Percentiles rank a stretch among this genome's conserved stretches.
These are phyloP conservation scores for Hipposideros larvatus DNA, from an alignment of 2,797 vertebrate species.

Conservation along the genomic window DNA sequence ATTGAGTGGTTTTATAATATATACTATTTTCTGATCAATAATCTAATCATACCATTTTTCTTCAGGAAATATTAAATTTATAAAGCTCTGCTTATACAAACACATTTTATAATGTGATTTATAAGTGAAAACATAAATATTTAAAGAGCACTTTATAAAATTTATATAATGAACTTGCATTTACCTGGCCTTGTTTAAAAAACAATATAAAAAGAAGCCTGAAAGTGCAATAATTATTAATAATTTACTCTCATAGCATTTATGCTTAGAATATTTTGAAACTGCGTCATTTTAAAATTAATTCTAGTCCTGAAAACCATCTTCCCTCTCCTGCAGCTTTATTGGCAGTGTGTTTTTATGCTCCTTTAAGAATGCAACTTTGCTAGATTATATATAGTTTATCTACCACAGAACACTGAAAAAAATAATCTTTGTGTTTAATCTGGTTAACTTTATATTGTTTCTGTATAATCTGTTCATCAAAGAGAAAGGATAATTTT, in stretches of 20 bases:
- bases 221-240: neutral
- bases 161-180: neutral
- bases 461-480: neutral
- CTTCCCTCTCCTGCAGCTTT: neutral
- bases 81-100: neutral
- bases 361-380: neutral
- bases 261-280: neutral
- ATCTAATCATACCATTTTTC: neutral
- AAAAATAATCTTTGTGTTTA: neutral
- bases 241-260: neutral
- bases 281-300: neutral
- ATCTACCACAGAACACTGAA: neutral
- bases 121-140: neutral
- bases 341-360: neutral
- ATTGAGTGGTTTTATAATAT: neutral
- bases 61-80: constrained; percentile 24
- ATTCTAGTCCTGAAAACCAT: neutral
- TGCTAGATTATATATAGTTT: neutral
- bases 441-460: neutral
- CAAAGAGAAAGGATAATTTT: neutral
- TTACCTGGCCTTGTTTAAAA: neutral
- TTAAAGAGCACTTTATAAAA: neutral
- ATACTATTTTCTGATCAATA: neutral
- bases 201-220: neutral
- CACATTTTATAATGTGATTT: neutral